phyloP scores from a whole-genome alignment of 2,797 vertebrate genomes.

The Enteromius thamalakanensis region DNA sequence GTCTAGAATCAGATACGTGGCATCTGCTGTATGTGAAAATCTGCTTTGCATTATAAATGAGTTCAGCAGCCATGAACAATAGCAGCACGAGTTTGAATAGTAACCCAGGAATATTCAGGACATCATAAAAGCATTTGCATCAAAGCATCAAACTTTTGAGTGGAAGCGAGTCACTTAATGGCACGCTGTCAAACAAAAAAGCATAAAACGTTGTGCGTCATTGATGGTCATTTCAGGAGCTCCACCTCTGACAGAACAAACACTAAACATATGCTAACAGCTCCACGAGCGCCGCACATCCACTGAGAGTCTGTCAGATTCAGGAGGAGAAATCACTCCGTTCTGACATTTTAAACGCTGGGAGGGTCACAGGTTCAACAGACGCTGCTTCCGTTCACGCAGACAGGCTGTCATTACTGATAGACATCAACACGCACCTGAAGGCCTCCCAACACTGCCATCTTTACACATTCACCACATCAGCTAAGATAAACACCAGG shows the following conservation, averaged over 20 bases:
- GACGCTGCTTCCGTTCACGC: background rate
- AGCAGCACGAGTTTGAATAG: background rate
- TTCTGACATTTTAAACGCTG: background rate
- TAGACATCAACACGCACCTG: constrained; percentile 24
- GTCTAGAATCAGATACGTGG: background rate
- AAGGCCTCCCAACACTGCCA: background rate
- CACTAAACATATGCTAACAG: constrained; percentile 18
- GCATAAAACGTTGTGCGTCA: background rate
- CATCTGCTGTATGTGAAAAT: background rate
- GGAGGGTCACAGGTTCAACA: background rate
- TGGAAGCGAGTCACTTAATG: background rate
- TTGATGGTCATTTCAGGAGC: background rate
- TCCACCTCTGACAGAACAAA: constrained; percentile 24
- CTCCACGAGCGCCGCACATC: background rate
- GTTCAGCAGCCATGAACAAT: background rate
- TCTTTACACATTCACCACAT: constrained; percentile 32
- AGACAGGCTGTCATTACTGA: background rate
- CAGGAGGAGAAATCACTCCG: background rate
- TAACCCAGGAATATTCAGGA: background rate
- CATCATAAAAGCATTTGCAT: background rate
- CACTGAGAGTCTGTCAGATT: background rate
- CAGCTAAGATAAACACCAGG: constrained; percentile 47
- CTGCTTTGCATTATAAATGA: constrained; percentile 38
- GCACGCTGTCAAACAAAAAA: background rate
- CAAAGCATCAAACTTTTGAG: background rate